Base-by-base conservation (phyloP, 2,113 vertebrate species). In the Acanthochromis polyacanthus region DNA sequence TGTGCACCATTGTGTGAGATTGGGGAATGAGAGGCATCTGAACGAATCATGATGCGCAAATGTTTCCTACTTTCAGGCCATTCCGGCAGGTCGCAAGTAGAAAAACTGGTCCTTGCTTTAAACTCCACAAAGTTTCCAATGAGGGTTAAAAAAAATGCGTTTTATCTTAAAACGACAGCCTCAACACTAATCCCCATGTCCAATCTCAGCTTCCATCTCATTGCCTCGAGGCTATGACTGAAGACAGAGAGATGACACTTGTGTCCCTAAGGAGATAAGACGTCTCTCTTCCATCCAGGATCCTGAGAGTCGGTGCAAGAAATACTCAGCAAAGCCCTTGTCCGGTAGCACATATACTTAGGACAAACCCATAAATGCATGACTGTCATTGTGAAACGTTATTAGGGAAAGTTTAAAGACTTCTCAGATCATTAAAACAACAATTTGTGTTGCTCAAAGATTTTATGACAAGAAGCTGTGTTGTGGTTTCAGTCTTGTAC, bases 261-360 rank as follows among this genome's bases (percentile, higher is more conserved):
- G 57, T 77, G 70, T 78, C 74, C 40, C 4, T 9, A 55, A 53
- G 66, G 66, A 83, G 88, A 83, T 85, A 84, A 89, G 68, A 75
- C 64, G 36, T 5, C 28, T 50, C 56, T 80, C 50, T 59, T 23
- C 53, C 77, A 56, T 75, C 10, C 45, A 57, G 75, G 57, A 82
- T 70, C 77, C 72, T 19, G 14, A 55, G 22, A 57, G 10, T 63
- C 22, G 36, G 30, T 43, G 59, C 43, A 71, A 53, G 62, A 63
- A 46, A 74, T 5, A 78, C 52, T 55, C 75, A 58, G 32, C 52
- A 43, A 53, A 48, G 68, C 46, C 20, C 20, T 71, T 12, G 2
- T 8, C 63, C 74, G 55, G 22, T 0, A 56, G 64, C 19, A 45
- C 48, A 71, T 20, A 25, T 60, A 68, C 40, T n/a, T 2, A 5